These are phyloP conservation scores for Nothobranchius furzeri DNA, from an alignment of 2,113 vertebrate species.

Conservation along the genomic window DNA sequence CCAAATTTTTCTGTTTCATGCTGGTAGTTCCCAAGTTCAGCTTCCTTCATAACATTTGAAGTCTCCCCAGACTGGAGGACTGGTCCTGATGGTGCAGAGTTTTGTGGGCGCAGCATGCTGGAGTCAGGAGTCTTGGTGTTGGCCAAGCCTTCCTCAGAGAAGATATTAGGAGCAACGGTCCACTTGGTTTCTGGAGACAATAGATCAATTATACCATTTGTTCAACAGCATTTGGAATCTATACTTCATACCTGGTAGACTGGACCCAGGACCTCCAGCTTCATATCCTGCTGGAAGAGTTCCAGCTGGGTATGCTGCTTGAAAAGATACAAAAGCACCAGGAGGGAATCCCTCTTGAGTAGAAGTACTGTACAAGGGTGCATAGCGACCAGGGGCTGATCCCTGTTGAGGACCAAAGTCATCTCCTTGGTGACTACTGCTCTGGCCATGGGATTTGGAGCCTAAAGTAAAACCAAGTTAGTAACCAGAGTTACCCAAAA, in stretches of 20 bases:
- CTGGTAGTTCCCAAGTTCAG: slow-evolving; percentile 16
- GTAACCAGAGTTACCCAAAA: not conserved
- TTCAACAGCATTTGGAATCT: not conserved
- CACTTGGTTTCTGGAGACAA: not conserved
- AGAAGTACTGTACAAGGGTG: accelerated
- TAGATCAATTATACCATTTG: no score
- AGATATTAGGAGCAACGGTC: not conserved
- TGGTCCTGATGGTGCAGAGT: not conserved
- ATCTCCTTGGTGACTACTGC: not conserved
- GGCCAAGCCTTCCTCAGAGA: not conserved
- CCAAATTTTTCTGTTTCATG: not conserved
- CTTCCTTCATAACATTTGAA: not conserved
- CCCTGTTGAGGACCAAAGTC: not conserved
- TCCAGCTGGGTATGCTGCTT: not conserved
- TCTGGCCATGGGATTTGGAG: not conserved
- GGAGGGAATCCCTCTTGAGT: no score
- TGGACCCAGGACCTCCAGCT: not conserved
- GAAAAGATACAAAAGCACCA: not conserved
- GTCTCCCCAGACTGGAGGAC: slow-evolving; percentile 32
- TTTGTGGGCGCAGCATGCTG: not conserved
- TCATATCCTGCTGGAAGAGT: not conserved
- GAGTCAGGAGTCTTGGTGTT: not conserved
- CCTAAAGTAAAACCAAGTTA: not conserved
- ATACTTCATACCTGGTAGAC: not conserved
- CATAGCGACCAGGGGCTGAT: not conserved